These are phyloP conservation scores for Pseudochirops cupreus DNA, from an alignment of 2,797 vertebrate species.

Conservation along the genomic window DNA sequence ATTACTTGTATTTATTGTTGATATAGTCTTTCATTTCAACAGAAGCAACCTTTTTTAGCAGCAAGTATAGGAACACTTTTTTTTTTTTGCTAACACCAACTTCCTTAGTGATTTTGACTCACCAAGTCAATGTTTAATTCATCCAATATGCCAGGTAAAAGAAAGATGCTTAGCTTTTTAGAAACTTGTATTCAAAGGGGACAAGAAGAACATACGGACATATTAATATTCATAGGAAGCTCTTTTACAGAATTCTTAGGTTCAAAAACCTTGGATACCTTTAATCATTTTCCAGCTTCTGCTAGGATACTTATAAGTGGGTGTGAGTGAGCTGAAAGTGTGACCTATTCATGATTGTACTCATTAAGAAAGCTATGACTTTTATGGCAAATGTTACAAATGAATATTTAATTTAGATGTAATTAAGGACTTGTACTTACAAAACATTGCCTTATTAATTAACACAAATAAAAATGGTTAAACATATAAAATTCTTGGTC, in stretches of 20 bases:
- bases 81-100: not conserved
- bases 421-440: constrained; percentile 74
- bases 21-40: not conserved
- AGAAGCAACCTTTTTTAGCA: not conserved
- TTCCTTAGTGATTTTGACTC: not conserved
- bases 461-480: constrained; percentile 44
- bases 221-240: not conserved
- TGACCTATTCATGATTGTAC: constrained; percentile 59
- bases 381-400: constrained; percentile 76
- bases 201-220: constrained; percentile 7
- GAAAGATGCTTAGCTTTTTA: constrained; percentile 5
- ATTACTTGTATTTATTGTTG: not conserved
- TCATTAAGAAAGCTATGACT: constrained; percentile 75
- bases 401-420: constrained; percentile 76
- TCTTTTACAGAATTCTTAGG: not conserved
- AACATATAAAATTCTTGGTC: constrained; percentile 54
- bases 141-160: not conserved
- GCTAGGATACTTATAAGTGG: not conserved
- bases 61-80: not conserved
- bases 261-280: constrained; percentile 21
- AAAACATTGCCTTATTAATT: constrained; percentile 71
- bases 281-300: constrained; percentile 16
- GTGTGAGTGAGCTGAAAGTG: constrained; percentile 45
- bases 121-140: not conserved
- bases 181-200: constrained; percentile 14